Percentiles rank a stretch among this genome's conserved stretches.
Evolutionary conservation across 1,140 invertebrate genomes (phyloP).

Genomic region (Wasmannia auropunctata): DNA sequence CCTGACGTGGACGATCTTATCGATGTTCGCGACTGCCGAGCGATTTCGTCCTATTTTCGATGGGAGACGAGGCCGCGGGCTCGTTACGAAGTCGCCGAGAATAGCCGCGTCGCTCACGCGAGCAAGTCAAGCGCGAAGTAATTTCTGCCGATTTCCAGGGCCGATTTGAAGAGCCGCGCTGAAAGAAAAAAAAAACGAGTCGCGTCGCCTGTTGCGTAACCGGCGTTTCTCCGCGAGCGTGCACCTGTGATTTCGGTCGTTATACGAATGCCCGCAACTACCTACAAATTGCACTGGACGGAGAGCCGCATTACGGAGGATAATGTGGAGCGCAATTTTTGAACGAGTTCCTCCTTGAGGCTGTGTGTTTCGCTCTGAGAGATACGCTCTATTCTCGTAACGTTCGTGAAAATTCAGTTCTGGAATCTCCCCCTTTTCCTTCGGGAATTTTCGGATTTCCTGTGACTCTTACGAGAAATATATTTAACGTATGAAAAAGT

Average conservation of each 20-base stretch:
- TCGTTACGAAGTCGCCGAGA: slow-evolving; percentile 53
- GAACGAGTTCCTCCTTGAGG: neutral
- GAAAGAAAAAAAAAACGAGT: slow-evolving; percentile 30
- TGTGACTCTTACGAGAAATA: neutral
- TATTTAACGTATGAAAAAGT: no score
- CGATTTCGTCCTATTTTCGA: slow-evolving; percentile 26
- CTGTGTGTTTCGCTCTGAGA: neutral
- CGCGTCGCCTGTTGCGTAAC: slow-evolving; percentile 52
- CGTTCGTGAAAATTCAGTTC: neutral
- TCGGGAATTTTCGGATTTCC: neutral
- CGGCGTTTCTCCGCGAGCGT: neutral
- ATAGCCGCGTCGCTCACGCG: slow-evolving; percentile 52
- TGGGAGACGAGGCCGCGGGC: slow-evolving; percentile 48
- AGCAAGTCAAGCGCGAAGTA: slow-evolving; percentile 70
- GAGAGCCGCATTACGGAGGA: slow-evolving; percentile 10
- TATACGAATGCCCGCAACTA: slow-evolving; percentile 33
- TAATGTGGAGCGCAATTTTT: slow-evolving; percentile 31
- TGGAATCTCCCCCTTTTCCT: no score
- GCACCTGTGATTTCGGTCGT: slow-evolving; percentile 26
- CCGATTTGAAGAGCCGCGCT: slow-evolving; percentile 50
- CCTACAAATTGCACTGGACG: slow-evolving; percentile 29
- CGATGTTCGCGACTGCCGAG: neutral
- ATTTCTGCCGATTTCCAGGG: slow-evolving; percentile 65
- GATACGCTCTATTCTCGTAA: neutral
- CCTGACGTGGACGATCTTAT: slow-evolving; percentile 1